A percentile compares a stretch with the other conserved stretches of the same genome.
Conservation (phyloP, 2,888 invertebrate genomes). For the Spodoptera picta region DNA sequence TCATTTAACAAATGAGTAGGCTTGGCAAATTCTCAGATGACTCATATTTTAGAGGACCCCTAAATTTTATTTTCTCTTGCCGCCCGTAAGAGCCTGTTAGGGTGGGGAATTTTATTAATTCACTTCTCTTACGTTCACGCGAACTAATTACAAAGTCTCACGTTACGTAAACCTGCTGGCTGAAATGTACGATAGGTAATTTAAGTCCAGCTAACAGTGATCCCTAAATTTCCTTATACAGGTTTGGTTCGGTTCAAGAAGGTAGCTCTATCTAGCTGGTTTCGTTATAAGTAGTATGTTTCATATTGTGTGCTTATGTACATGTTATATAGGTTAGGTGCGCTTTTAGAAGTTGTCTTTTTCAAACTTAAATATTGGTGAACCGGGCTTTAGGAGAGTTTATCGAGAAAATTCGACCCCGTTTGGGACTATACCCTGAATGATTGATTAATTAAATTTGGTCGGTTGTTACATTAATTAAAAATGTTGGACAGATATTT, state of each 20-base stretch:
- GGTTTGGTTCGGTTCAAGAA: slow-evolving; percentile 1
- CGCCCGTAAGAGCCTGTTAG: slow-evolving; percentile 30
- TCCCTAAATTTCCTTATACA: slow-evolving; percentile 7
- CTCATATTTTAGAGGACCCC: slow-evolving; percentile 45
- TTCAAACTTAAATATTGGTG: slow-evolving; percentile 12
- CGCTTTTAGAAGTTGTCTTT: slow-evolving; percentile 2
- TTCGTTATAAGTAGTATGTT: slow-evolving; percentile 1
- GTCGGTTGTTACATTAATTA: too few relatives aligned
- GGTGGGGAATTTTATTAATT: slow-evolving; percentile 60
- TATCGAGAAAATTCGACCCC: too few relatives aligned
- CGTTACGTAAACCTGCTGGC: slow-evolving; percentile 51
- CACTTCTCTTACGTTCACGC: slow-evolving; percentile 53
- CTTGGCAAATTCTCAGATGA: slow-evolving; percentile 38
- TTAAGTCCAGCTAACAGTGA: slow-evolving; percentile 39
- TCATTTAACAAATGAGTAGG: slow-evolving; percentile 39
- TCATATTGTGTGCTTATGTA: not conserved
- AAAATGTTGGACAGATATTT: too few relatives aligned
- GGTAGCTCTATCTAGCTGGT: slow-evolving; percentile 20
- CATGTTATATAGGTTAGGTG: not conserved
- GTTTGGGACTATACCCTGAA: too few relatives aligned
- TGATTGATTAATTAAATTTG: too few relatives aligned
- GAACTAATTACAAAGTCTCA: slow-evolving; percentile 64
- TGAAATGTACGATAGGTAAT: slow-evolving; percentile 46
- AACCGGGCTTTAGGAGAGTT: not conserved
- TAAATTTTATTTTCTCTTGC: slow-evolving; percentile 50